Evolutionary conservation across 2,113 vertebrate genomes (phyloP), one percentile per base, ranked within the genome.

Genomic region (Myotis davidii): DNA sequence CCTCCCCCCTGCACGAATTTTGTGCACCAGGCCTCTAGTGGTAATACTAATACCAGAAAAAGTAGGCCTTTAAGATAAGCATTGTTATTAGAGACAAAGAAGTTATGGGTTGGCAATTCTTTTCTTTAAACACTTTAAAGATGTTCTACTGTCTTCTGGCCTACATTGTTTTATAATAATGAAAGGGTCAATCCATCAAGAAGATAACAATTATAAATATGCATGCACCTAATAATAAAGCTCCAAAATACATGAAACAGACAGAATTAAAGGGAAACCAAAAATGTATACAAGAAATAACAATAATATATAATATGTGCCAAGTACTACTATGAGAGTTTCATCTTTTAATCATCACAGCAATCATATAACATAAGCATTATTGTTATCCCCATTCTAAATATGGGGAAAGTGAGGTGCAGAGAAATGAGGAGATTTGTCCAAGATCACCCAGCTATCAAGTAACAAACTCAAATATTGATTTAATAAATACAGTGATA

Each of bases 301-400:
- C 50, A 72, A 77, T 34, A 83, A 92, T 77, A 73, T 79, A 61
- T 37, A 64, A 85, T 42, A 88, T 85, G 25, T 50, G 2, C 9
- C 17, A 42, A 85, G 20, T 85, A 67, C 4, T 50, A 56, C 11
- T 69, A 48, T 88, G 64, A 73, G 11, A 23, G 9, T 12, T 92
- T 91, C 79, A 73, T 67, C n/a, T 92, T 88, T 84, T 88, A 84
- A 77, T 88, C 56, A 29, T 91, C 39, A 77, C 21, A 70, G 6
- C 34, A 70, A 82, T 82, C 14, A 17, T 83, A 70, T 54, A 50
- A 93, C 50, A 73, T 70, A 59, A 5, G 13, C 73, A 50, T 77
- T 87, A 45, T 45, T 87, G 20, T 76, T 69, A 74, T 65, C 85
- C 79, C 23, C 54, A 72, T 88, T 79, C 48, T 54, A 90, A 87